Conservation (phyloP, 92 coral and sea anemone genomes). For the Plumapathes pennacea region DNA sequence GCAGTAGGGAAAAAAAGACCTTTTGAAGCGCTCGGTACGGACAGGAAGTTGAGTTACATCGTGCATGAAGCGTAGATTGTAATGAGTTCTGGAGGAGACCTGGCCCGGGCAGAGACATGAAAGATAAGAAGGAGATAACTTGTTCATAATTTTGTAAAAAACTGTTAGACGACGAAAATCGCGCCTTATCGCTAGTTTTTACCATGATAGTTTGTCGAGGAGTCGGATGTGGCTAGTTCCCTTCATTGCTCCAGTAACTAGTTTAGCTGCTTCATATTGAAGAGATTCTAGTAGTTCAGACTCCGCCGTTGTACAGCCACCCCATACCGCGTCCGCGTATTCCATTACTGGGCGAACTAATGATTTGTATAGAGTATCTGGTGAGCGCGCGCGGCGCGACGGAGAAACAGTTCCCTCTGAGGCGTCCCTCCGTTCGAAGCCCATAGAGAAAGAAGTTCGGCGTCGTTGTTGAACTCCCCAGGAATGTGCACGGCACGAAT, state of each 20-base stretch:
- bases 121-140: slow-evolving; percentile 23
- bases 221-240: slow-evolving; percentile 16
- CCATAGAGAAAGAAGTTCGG: slow-evolving; percentile 34
- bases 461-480: slow-evolving; percentile 6
- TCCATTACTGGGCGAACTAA: slow-evolving; percentile 25
- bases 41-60: no score
- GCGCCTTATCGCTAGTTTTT: slow-evolving; percentile 22
- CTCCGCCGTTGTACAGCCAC: slow-evolving; percentile 5
- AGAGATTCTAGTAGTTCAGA: slow-evolving; percentile 12
- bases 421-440: no score
- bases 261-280: slow-evolving; percentile 42
- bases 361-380: slow-evolving; percentile 19
- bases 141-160: slow-evolving; percentile 26
- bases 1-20: slow-evolving; percentile 16
- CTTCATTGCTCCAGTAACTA: slow-evolving; percentile 13
- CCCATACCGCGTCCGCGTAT: slow-evolving; percentile 39
- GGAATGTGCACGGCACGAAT: slow-evolving; percentile 39
- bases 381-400: no score
- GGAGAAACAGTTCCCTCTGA: no score
- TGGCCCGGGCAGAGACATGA: neutral
- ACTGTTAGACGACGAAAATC: slow-evolving; percentile 7
- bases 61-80: neutral
- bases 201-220: slow-evolving; percentile 35
- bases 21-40: no score
- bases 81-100: slow-evolving; percentile 4